Evolutionary conservation across 2,113 vertebrate species (phyloP).

Genomic region (Corapipo altera): DNA sequence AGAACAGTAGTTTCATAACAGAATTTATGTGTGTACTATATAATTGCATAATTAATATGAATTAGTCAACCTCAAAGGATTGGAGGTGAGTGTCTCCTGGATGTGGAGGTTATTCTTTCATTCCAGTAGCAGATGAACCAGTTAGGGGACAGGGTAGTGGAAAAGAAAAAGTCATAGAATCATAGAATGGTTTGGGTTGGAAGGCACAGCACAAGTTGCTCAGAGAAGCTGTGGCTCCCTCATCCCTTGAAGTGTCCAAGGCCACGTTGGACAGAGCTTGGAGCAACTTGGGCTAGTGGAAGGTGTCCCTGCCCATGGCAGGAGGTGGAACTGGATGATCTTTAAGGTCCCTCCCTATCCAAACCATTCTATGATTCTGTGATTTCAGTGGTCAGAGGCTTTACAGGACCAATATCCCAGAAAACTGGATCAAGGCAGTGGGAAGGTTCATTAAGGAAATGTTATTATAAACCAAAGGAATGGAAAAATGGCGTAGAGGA

Average conservation of each 20-base stretch:
- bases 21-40: not conserved
- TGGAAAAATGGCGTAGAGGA: not conserved
- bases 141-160: not conserved
- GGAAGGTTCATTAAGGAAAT: not conserved
- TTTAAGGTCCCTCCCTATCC: fast-evolving
- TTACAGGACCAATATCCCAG: not conserved
- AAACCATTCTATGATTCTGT: not conserved
- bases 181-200: not conserved
- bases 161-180: not conserved
- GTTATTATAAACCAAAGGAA: not conserved
- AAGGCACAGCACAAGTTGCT: not conserved
- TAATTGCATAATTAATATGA: not conserved
- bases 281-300: not conserved
- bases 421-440: fast-evolving
- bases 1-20: not conserved
- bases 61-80: not conserved
- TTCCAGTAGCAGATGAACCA: not conserved
- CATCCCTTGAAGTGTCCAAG: not conserved
- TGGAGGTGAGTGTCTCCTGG: not conserved
- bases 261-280: not conserved
- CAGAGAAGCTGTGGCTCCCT: not conserved
- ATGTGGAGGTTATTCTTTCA: not conserved
- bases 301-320: not conserved
- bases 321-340: fast-evolving
- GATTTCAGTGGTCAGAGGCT: not conserved